Evolutionary conservation across 2,888 invertebrate species (phyloP).

Genomic region (Noctuana brunneofusca): DNA sequence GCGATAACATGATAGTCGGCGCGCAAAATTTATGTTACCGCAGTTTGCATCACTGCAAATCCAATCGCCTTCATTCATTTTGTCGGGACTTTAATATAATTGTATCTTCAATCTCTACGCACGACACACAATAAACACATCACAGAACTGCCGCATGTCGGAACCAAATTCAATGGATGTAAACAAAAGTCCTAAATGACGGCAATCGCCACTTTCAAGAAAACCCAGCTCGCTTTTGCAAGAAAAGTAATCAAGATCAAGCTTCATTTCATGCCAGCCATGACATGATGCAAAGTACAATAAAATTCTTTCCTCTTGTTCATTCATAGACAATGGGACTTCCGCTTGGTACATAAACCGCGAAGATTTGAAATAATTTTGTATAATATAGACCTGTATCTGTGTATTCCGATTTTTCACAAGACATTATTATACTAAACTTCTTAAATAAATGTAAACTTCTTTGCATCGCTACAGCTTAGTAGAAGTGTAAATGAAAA

Average conservation of each 20-base stretch:
- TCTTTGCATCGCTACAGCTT: too few species aligned
- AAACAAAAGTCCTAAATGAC: constrained; percentile 70
- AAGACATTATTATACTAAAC: too few species aligned
- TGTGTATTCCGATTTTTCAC: too few species aligned
- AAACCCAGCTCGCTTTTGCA: constrained; percentile 78
- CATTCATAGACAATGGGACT: constrained; percentile 33
- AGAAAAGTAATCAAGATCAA: constrained; percentile 72
- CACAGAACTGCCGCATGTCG: constrained; percentile 38
- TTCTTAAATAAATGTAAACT: too few species aligned
- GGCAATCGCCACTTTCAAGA: constrained; percentile 65
- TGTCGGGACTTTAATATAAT: constrained; percentile 52
- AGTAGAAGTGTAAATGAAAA: too few species aligned
- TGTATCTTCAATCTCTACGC: constrained; percentile 46
- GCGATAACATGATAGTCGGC: constrained; percentile 94
- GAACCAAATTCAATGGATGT: constrained; percentile 51
- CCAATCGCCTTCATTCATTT: constrained; percentile 85
- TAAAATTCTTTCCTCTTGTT: constrained; percentile 28
- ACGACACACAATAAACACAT: constrained; percentile 42
- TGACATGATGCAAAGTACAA: constrained; percentile 50
- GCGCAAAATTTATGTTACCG: constrained; percentile 97
- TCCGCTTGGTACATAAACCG: constrained; percentile 29
- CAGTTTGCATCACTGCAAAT: constrained; percentile 87
- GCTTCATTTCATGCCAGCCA: constrained; percentile 70
- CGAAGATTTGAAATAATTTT: constrained; percentile 2
- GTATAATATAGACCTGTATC: not conserved